These are phyloP conservation scores for Drosophila demipolita DNA, from an alignment of 2,888 invertebrate species.

Conservation along the genomic window DNA sequence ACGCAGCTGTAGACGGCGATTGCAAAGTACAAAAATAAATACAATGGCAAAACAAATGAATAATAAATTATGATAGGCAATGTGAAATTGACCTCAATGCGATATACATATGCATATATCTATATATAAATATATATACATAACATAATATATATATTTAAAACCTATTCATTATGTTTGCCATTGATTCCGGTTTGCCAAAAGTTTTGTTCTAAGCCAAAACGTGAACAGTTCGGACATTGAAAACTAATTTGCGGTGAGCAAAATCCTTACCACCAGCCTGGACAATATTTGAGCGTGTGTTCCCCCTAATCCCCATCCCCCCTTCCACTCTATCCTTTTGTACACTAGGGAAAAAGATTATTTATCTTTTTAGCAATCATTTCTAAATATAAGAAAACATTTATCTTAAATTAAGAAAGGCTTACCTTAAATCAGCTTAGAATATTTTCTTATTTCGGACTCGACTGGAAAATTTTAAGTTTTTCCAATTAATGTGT, in stretches of 20 bases:
- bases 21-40: conserved; percentile 67
- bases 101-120: not conserved
- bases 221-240: conserved; percentile 28
- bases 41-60: conserved; percentile 52
- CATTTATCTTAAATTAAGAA: too few relatives aligned
- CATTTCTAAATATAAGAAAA: not conserved
- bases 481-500: too few relatives aligned
- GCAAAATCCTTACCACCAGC: conserved; percentile 9
- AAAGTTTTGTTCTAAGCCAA: conserved; percentile 12
- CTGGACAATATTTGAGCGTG: conserved; percentile 24
- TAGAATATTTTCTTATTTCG: not conserved
- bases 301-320: not conserved
- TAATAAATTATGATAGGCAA: conserved; percentile 48
- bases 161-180: conserved; percentile 57
- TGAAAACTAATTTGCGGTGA: conserved; percentile 69
- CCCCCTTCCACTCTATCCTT: not conserved
- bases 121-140: not conserved
- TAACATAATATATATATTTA: not conserved
- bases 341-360: not conserved
- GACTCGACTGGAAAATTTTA: too few relatives aligned
- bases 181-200: conserved; percentile 25
- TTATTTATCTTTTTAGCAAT: not conserved
- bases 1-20: conserved; percentile 58
- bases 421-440: not conserved
- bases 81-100: conserved; percentile 17